A percentile compares a stretch with the other conserved stretches of the same genome.
These are phyloP conservation scores for Alosa sapidissima DNA, from an alignment of 2,797 vertebrate species.

Conservation along the genomic window DNA sequence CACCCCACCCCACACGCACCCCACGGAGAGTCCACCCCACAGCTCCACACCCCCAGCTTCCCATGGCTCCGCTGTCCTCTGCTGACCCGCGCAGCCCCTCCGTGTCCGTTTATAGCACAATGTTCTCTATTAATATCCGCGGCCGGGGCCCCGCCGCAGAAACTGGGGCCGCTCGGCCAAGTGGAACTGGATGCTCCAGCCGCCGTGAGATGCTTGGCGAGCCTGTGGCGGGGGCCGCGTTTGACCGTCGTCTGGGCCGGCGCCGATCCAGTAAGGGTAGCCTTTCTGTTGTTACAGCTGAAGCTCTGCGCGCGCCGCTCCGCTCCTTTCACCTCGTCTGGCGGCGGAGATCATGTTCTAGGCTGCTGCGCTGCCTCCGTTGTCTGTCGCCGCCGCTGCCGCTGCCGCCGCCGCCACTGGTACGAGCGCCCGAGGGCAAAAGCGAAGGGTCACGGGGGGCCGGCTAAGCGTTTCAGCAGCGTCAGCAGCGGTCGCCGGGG, in stretches of 20 bases:
- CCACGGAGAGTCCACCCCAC: background rate
- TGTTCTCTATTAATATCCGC: slow-evolving; percentile 66
- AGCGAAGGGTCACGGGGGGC: background rate
- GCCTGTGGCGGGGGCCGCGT: background rate
- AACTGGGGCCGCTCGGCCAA: slow-evolving; percentile 54
- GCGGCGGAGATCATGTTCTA: background rate
- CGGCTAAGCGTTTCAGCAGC: background rate
- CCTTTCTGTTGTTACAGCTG: slow-evolving; percentile 22
- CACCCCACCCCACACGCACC: slow-evolving; percentile 41
- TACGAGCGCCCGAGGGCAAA: background rate
- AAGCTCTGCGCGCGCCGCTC: background rate
- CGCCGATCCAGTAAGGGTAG: background rate
- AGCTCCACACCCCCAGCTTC: background rate
- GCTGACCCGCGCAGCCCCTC: slow-evolving; percentile 14
- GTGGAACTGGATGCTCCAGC: slow-evolving; percentile 58
- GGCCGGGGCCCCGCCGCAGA: slow-evolving; percentile 39
- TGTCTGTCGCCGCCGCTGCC: background rate
- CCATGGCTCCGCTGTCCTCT: background rate
- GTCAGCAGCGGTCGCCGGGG: slow-evolving; percentile 20
- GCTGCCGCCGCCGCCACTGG: too few species aligned
- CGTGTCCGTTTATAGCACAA: slow-evolving; percentile 64
- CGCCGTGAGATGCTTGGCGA: background rate
- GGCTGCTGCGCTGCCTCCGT: background rate
- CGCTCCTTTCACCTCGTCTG: background rate
- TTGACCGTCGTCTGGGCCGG: background rate